Conservation (phyloP, 1,140 invertebrate genomes). For the Bicyclus anynana region DNA sequence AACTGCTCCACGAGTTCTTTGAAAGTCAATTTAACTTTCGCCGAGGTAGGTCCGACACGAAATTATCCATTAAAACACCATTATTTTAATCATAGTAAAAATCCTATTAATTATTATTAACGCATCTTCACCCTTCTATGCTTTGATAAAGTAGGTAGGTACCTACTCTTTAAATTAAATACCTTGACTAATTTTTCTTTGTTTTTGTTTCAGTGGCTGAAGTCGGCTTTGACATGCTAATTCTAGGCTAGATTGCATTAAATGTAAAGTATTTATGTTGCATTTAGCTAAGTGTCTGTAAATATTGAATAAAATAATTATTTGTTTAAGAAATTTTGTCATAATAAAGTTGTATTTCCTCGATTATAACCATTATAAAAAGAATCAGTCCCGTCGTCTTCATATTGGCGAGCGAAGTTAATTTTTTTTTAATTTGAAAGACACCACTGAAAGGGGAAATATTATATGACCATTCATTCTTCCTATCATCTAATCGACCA, state of each 20-base stretch:
- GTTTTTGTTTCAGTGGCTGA: slow-evolving; percentile 84
- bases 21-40: slow-evolving; percentile 39
- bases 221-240: slow-evolving; percentile 83
- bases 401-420: too few relatives aligned
- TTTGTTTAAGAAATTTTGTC: not conserved
- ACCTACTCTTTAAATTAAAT: too few relatives aligned
- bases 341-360: not conserved
- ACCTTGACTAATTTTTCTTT: too few relatives aligned
- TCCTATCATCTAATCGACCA: too few relatives aligned
- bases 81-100: too few relatives aligned
- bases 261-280: not conserved
- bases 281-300: slow-evolving; percentile 3
- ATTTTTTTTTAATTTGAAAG: too few relatives aligned
- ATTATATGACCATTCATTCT: too few relatives aligned
- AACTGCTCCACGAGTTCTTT: slow-evolving; percentile 35
- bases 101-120: too few relatives aligned
- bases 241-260: slow-evolving; percentile 13
- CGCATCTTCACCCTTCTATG: too few relatives aligned
- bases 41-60: slow-evolving; percentile 30
- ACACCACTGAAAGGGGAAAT: too few relatives aligned
- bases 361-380: not conserved
- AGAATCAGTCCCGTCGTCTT: too few relatives aligned
- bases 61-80: not conserved
- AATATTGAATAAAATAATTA: slow-evolving; percentile 1
- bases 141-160: too few relatives aligned